Percentiles rank a stretch among this genome's conserved stretches.
These are phyloP conservation scores for Tridacna gigas DNA, from an alignment of 2,888 invertebrate species.

Conservation along the genomic window DNA sequence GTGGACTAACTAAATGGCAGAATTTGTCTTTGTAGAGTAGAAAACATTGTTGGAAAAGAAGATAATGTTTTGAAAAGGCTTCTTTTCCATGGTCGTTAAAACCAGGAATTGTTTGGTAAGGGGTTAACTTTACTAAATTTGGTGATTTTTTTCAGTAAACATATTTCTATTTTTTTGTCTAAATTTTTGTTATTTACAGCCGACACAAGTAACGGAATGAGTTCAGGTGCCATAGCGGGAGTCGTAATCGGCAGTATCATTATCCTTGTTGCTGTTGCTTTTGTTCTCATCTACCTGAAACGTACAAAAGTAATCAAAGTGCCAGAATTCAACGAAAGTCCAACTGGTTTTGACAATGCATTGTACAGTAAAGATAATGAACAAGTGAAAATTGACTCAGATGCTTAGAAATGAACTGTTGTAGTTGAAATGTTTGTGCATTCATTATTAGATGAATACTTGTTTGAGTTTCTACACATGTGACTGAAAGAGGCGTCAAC, in stretches of 20 bases:
- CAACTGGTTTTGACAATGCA: constrained; percentile 49
- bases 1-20: too few relatives aligned
- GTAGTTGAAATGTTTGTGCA: too few relatives aligned
- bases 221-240: constrained; percentile 49
- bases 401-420: constrained; percentile 7
- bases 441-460: too few relatives aligned
- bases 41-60: too few relatives aligned
- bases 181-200: constrained; percentile 24
- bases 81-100: too few relatives aligned
- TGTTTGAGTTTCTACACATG: too few relatives aligned
- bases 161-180: neutral
- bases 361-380: constrained; percentile 38
- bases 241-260: constrained; percentile 41
- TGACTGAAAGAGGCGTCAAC: too few relatives aligned
- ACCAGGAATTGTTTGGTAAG: too few relatives aligned
- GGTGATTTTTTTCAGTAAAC: too few relatives aligned
- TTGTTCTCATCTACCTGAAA: constrained; percentile 40
- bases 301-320: constrained; percentile 41
- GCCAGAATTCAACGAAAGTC: constrained; percentile 21
- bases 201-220: constrained; percentile 26
- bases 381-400: constrained; percentile 41
- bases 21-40: too few relatives aligned
- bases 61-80: too few relatives aligned
- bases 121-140: too few relatives aligned
- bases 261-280: constrained; percentile 23